A percentile compares a stretch with the other conserved stretches of the same genome.
These are phyloP conservation scores for Zeus faber DNA, from an alignment of 2,113 vertebrate genomes.

Conservation along the genomic window DNA sequence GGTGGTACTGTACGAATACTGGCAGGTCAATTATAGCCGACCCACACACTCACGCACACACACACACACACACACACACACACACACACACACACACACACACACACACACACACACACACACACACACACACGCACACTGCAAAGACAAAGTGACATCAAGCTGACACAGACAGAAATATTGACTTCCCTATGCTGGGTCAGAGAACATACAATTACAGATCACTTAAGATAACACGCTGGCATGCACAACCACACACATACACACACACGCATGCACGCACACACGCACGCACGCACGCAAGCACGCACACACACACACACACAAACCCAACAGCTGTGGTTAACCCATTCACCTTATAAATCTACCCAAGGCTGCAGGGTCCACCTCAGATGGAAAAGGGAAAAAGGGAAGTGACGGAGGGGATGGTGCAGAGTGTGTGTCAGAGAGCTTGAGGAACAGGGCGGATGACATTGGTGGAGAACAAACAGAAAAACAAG, in stretches of 20 bases:
- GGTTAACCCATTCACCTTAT: no score
- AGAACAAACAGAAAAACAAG: slow-evolving; percentile 8
- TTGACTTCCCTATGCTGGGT: slow-evolving; percentile 52
- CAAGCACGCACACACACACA: slow-evolving; percentile 8
- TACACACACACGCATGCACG: slow-evolving; percentile 13
- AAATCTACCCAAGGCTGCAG: no score
- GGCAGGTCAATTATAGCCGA: no score
- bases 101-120: slow-evolving; percentile 5
- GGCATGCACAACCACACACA: no score
- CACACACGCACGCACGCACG: slow-evolving; percentile 11
- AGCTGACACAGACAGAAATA: slow-evolving; percentile 39
- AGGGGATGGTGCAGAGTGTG: slow-evolving; percentile 6
- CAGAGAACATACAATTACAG: slow-evolving; percentile 51
- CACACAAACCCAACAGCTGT: slow-evolving; percentile 16
- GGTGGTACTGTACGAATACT: no score
- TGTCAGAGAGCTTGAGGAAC: no score
- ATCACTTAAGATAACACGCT: slow-evolving; percentile 51
- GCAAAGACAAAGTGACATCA: not conserved
- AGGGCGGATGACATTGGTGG: no score
- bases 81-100: not conserved
- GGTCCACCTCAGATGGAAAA: not conserved
- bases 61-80: not conserved
- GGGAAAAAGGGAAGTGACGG: slow-evolving; percentile 3
- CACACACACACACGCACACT: slow-evolving; percentile 24
- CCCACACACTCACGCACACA: no score